Base-by-base conservation (phyloP, 1,140 invertebrate species). In the Drosophila guanche region DNA sequence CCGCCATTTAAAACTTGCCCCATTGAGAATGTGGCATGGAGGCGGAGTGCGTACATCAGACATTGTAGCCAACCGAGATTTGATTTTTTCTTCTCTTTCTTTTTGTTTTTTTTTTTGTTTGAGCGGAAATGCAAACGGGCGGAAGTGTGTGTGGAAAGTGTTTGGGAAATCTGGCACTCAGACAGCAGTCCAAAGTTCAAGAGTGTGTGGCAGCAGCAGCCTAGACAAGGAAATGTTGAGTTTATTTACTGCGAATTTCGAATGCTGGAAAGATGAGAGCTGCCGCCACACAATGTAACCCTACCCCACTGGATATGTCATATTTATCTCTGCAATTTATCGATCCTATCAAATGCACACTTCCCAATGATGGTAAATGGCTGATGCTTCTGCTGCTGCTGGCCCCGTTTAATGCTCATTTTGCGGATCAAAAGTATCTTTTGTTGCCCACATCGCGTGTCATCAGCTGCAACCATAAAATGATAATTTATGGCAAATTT, bases 401-500 rank as follows among this genome's bases (percentile, higher is more conserved):
- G 10, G 3, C 10, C 33, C 42, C 58, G 46, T 20, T 51, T 63
- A 53, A 53, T 14, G 41, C 41, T 60, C 68, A 50, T 50, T 71
- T 71, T 20, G 16, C n/a, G 22, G 16, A 53, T 72, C 54, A 61
- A 72, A 67, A 37, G 27, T 47, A 69, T 57, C 52, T 69, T 40
- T 60, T 69, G 45, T 70, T 40, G 52, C 46, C 50, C 51, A 42
- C 58, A 20, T 20, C 16, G 16, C 65, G 55, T 69, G 67, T 68
- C 74, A 78, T 71, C 74, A 54, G 47, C 62, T 62, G 54, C 56
- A 65, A 68, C 77, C 80, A 79, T 76, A 79, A 84, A 83, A 83
- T 59, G 58, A 84, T 84, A 85, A 85, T 79, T 84, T 84, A 85
- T 79, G 57, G 76, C 71, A 79, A 79, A 79, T 84, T 85, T 84